Evolutionary conservation across 2,888 invertebrate species (phyloP).

Genomic region (Spodoptera picta): DNA sequence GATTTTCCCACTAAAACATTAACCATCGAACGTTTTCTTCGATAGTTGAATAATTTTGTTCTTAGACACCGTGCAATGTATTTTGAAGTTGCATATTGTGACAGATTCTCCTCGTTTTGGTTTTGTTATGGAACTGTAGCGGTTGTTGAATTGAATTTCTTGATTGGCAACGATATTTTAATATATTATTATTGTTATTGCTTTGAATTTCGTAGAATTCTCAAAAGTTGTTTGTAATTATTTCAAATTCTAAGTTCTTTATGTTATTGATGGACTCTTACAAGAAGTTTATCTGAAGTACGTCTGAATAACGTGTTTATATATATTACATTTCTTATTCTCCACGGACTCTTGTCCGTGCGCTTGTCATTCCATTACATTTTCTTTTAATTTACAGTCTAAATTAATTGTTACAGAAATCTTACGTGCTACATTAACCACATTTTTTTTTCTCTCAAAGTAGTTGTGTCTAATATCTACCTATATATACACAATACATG

Average conservation of each 20-base stretch:
- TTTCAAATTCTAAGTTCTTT: constrained; percentile 18
- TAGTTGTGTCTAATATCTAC: too few species aligned
- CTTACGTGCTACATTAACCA: too few species aligned
- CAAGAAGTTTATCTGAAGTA: too few species aligned
- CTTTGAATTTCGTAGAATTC: constrained; percentile 36
- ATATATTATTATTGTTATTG: constrained; percentile 51
- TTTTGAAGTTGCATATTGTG: not conserved
- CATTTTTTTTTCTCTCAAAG: too few species aligned
- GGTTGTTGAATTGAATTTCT: constrained; percentile 49
- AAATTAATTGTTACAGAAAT: too few species aligned
- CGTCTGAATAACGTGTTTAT: too few species aligned
- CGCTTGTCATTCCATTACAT: too few species aligned
- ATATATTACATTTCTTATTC: too few species aligned
- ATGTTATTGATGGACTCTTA: constrained; percentile 4
- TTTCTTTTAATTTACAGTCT: too few species aligned
- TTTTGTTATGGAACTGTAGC: constrained; percentile 19
- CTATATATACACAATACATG: too few species aligned
- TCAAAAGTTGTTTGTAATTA: constrained; percentile 33
- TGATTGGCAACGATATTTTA: constrained; percentile 42
- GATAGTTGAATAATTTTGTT: accelerated
- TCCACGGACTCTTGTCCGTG: too few species aligned
- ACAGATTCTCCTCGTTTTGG: not conserved
- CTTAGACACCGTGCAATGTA: constrained; percentile 7
- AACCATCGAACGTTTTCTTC: constrained; percentile 19
- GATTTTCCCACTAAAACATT: not conserved